Conservation (phyloP, 2,888 invertebrate genomes). For the Eristalis arbustorum region DNA sequence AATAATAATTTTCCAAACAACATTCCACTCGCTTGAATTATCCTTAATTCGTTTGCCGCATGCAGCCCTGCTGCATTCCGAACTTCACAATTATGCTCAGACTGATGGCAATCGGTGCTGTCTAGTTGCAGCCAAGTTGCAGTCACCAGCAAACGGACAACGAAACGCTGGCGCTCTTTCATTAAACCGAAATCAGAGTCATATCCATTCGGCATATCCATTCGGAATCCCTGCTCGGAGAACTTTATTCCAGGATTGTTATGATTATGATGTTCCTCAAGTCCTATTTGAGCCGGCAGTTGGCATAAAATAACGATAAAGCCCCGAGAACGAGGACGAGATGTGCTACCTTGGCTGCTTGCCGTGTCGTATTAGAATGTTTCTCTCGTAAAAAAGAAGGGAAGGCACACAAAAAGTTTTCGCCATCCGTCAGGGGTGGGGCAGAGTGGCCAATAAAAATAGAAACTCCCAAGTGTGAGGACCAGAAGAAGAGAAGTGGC, state of each 20-base stretch:
- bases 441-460: slow-evolving; percentile 49
- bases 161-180: slow-evolving; percentile 33
- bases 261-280: slow-evolving; percentile 63
- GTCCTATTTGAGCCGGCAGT: slow-evolving; percentile 56
- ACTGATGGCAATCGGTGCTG: slow-evolving; percentile 27
- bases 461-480: slow-evolving; percentile 47
- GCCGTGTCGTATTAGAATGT: slow-evolving; percentile 59
- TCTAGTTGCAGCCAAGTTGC: not conserved
- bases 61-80: slow-evolving; percentile 48
- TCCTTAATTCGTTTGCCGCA: slow-evolving; percentile 68
- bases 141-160: not conserved
- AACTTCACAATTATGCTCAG: slow-evolving; percentile 56
- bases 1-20: slow-evolving; percentile 50
- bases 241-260: slow-evolving; percentile 67
- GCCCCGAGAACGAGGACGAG: slow-evolving; percentile 24
- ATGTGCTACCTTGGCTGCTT: no score
- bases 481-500: slow-evolving; percentile 29
- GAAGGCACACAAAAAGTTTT: slow-evolving; percentile 32
- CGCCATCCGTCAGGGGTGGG: slow-evolving; percentile 9
- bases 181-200: slow-evolving; percentile 57
- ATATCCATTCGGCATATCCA: slow-evolving; percentile 63
- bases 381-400: slow-evolving; percentile 22
- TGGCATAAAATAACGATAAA: slow-evolving; percentile 63
- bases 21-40: slow-evolving; percentile 49
- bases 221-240: slow-evolving; percentile 38